Percentiles rank a stretch among this genome's conserved stretches.
Evolutionary conservation across 2,113 vertebrate species (phyloP).

Genomic region (Epinephelus cyanopodus): DNA sequence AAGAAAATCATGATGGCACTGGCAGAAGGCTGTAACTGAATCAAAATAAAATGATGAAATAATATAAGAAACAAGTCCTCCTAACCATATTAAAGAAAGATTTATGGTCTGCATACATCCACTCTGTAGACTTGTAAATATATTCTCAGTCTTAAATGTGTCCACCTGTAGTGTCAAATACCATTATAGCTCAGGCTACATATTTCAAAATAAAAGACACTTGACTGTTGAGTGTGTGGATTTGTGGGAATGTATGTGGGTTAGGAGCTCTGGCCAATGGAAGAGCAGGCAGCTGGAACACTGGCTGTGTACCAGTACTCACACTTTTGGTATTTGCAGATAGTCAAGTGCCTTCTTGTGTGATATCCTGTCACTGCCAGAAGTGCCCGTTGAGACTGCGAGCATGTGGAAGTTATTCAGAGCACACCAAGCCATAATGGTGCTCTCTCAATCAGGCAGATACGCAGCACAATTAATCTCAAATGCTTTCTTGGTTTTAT

Average conservation of each 20-base stretch:
- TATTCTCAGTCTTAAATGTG: too few relatives aligned
- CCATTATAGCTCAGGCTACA: too few relatives aligned
- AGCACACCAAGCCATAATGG: neutral
- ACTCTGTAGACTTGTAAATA: neutral
- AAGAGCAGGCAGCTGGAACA: neutral
- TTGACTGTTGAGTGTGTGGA: neutral
- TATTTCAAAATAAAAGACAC: neutral
- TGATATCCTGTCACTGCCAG: slow-evolving; percentile 17
- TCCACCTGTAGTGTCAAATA: neutral
- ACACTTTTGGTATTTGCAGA: slow-evolving; percentile 14
- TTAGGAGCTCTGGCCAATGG: neutral
- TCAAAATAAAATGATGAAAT: too few relatives aligned
- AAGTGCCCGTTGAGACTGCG: slow-evolving; percentile 5
- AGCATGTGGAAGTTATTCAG: slow-evolving; percentile 4
- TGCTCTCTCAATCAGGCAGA: neutral
- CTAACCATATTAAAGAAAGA: neutral
- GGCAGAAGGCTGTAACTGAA: too few relatives aligned
- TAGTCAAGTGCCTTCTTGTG: slow-evolving; percentile 20
- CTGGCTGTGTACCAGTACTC: slow-evolving; percentile 1
- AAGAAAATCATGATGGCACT: too few relatives aligned
- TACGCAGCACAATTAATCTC: neutral
- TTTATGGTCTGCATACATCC: neutral
- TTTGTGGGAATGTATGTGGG: neutral
- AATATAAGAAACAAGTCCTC: too few relatives aligned
- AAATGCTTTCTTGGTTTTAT: neutral